phyloP scores from a whole-genome alignment of 2,113 vertebrate genomes.

The Pluvianellus socialis region DNA sequence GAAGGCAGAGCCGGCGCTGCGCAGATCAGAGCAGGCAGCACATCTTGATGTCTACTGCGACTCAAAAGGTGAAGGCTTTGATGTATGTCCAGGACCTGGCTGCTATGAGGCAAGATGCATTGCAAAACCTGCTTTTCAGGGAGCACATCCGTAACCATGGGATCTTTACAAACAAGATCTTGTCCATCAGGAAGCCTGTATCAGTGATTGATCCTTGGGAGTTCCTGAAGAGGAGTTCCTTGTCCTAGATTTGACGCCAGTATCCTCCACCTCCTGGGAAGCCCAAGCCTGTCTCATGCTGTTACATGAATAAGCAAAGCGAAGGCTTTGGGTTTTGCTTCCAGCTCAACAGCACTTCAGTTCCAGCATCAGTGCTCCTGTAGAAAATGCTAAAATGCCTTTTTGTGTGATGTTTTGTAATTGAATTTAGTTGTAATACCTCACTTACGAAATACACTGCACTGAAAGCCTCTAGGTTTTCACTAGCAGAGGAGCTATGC shows the following conservation, averaged over 20 bases:
- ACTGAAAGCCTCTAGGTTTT: background rate
- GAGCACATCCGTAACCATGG: background rate
- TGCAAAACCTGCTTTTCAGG: slow-evolving; percentile 42
- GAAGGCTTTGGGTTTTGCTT: background rate
- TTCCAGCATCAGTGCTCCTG: background rate
- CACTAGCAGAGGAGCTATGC: background rate
- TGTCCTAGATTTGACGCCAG: background rate
- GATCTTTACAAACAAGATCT: background rate
- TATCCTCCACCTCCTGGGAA: background rate
- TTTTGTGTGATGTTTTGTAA: background rate
- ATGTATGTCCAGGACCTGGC: slow-evolving; percentile 35
- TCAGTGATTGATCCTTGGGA: background rate
- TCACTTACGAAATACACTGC: background rate
- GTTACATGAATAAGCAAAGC: background rate
- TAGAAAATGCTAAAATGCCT: background rate
- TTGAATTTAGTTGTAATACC: background rate
- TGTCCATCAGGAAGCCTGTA: slow-evolving; percentile 4
- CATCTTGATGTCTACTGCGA: slow-evolving; percentile 44
- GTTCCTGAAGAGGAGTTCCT: background rate
- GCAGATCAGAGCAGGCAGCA: slow-evolving; percentile 34
- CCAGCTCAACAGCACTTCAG: background rate
- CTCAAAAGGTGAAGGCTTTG: slow-evolving; percentile 45
- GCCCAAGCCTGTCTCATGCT: background rate
- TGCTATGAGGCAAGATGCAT: background rate
- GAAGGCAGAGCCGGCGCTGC: background rate